Evolutionary conservation across 2,113 vertebrate genomes (phyloP).

Genomic region (Amblyornis subalaris): DNA sequence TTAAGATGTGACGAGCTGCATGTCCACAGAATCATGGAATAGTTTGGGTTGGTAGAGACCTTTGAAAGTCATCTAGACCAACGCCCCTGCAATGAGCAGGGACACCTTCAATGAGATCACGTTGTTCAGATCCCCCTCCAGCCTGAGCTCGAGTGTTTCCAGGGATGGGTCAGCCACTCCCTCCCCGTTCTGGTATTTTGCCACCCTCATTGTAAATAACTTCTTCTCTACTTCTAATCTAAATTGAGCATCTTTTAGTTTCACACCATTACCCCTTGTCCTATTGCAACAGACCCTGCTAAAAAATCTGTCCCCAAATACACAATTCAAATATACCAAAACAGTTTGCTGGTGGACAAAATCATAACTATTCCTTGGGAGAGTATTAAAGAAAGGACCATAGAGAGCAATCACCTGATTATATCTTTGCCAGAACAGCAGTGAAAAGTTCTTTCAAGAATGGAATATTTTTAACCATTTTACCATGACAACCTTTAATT

Average conservation of each 20-base stretch:
- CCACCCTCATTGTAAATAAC: background rate
- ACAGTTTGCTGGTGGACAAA: background rate
- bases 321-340: background rate
- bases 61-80: background rate
- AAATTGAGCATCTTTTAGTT: background rate
- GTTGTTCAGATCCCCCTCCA: background rate
- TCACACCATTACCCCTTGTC: background rate
- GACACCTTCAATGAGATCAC: background rate
- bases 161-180: background rate
- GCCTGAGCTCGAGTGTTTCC: fast-evolving
- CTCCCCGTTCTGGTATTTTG: background rate
- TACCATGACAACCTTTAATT: conserved; percentile 33
- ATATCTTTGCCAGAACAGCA: background rate
- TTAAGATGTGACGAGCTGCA: background rate
- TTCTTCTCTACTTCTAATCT: background rate
- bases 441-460: background rate
- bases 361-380: background rate
- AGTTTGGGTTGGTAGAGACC: background rate
- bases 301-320: background rate
- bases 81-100: background rate
- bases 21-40: background rate
- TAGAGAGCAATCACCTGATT: background rate
- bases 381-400: background rate
- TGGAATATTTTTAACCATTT: background rate
- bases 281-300: background rate